Evolutionary conservation across 2,797 vertebrate species (phyloP).

Genomic region (Nasua narica): DNA sequence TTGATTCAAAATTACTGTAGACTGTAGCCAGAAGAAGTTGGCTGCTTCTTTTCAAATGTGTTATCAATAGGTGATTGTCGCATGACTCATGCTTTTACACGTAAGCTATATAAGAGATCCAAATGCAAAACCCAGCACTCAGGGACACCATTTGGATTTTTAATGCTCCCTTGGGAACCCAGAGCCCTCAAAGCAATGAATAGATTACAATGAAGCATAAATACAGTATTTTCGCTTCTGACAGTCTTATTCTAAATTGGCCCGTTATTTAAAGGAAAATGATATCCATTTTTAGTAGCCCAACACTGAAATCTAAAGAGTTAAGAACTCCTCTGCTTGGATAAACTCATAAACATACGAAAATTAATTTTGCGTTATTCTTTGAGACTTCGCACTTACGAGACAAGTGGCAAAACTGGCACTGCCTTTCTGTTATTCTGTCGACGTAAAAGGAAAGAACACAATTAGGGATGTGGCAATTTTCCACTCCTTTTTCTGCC

Average conservation of each 20-base stretch:
- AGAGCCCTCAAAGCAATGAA: conserved; percentile 56
- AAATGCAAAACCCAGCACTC: conserved; percentile 61
- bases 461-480: background rate
- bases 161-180: conserved; percentile 50
- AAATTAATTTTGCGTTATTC: conserved; percentile 67
- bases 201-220: conserved; percentile 57
- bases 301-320: conserved; percentile 61
- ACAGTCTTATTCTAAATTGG: conserved; percentile 49
- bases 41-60: conserved; percentile 37
- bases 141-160: conserved; percentile 52
- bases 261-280: conserved; percentile 61
- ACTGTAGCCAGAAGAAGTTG: conserved; percentile 68
- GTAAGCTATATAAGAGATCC: conserved; percentile 34
- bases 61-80: conserved; percentile 59
- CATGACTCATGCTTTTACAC: conserved; percentile 51
- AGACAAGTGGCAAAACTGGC: conserved; percentile 23
- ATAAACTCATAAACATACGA: conserved; percentile 57
- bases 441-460: conserved; percentile 25
- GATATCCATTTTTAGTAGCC: conserved; percentile 42
- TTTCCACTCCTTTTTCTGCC: conserved; percentile 5
- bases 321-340: conserved; percentile 36
- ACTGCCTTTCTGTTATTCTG: conserved; percentile 4
- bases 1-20: conserved; percentile 62
- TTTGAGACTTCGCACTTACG: conserved; percentile 10
- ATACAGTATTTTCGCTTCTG: conserved; percentile 53